These are phyloP conservation scores for Cavia porcellus DNA, from an alignment of 2,113 vertebrate genomes.

Conservation along the genomic window DNA sequence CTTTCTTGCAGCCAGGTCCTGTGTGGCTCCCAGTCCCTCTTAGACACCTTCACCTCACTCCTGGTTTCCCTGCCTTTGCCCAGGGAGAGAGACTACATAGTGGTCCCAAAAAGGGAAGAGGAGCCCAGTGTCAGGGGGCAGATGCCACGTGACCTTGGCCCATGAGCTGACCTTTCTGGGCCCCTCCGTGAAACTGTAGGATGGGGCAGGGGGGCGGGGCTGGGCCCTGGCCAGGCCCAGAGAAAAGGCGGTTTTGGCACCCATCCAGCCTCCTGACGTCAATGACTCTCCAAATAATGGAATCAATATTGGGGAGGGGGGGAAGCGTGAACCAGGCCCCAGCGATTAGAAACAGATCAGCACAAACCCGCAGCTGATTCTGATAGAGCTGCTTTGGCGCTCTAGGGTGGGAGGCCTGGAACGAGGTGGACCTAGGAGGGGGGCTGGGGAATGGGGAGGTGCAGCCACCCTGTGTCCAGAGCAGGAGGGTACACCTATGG, in stretches of 20 bases:
- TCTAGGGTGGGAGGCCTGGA: conserved; percentile 75
- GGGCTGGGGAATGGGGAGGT: conserved; percentile 45
- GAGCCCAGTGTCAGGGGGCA: conserved; percentile 54
- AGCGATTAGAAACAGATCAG: conserved; percentile 86
- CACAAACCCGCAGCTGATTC: conserved; percentile 82
- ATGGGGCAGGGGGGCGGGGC: background rate
- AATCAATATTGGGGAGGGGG: conserved; percentile 84
- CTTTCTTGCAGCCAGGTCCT: background rate
- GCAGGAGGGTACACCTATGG: background rate
- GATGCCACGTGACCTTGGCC: conserved; percentile 75
- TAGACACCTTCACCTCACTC: conserved; percentile 14
- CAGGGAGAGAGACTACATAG: background rate
- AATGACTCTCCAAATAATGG: conserved; percentile 86
- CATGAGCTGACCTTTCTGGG: conserved; percentile 73
- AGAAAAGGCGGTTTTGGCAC: conserved; percentile 80
- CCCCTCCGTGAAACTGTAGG: conserved; percentile 71
- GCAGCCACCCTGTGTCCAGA: conserved; percentile 48
- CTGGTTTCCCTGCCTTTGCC: background rate
- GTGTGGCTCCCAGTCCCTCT: background rate
- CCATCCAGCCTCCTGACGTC: conserved; percentile 83
- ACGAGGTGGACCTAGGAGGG: conserved; percentile 67
- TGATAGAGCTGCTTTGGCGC: conserved; percentile 79
- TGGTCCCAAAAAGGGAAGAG: conserved; percentile 51
- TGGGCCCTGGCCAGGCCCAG: conserved; percentile 71
- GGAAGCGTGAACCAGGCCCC: conserved; percentile 82